Conservation (phyloP, 2,888 invertebrate species). For the Lycophotia porphyrea region DNA sequence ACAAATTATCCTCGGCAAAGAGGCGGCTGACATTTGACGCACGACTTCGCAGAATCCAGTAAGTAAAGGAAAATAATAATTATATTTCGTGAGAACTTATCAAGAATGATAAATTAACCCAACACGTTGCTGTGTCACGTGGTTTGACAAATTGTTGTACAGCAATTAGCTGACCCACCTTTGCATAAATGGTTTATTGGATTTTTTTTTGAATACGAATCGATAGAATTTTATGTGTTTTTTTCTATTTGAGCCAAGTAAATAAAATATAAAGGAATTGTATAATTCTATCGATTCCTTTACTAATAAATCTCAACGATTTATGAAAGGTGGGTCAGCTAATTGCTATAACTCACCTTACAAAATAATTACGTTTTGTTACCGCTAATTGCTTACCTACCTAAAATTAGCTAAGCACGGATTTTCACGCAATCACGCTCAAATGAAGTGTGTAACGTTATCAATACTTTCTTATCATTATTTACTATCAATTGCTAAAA, state of each 20-base stretch:
- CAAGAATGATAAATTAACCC: constrained; percentile 21
- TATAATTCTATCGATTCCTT: too few species aligned
- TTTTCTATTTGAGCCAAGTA: too few species aligned
- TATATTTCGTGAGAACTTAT: constrained; percentile 35
- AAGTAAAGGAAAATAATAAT: constrained; percentile 39
- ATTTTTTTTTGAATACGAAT: too few species aligned
- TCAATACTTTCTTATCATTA: constrained; percentile 7
- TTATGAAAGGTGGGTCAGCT: too few species aligned
- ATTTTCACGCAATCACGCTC: not conserved
- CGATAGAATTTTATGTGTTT: too few species aligned
- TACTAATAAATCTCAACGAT: too few species aligned
- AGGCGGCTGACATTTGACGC: constrained; percentile 21
- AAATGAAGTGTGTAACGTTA: not conserved
- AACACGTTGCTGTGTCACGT: constrained; percentile 29
- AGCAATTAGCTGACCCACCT: too few species aligned
- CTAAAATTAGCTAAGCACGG: not conserved
- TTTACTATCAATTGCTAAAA: constrained; percentile 2
- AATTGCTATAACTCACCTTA: too few species aligned
- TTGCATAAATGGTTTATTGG: too few species aligned
- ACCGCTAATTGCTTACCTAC: not conserved
- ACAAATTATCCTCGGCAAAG: constrained; percentile 12
- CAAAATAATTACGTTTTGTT: not conserved
- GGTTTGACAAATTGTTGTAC: not conserved
- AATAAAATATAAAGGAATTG: too few species aligned
- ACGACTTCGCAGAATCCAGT: constrained; percentile 26